phyloP scores from a whole-genome alignment of 2,888 invertebrate genomes.

The Habrosyne pyritoides region DNA sequence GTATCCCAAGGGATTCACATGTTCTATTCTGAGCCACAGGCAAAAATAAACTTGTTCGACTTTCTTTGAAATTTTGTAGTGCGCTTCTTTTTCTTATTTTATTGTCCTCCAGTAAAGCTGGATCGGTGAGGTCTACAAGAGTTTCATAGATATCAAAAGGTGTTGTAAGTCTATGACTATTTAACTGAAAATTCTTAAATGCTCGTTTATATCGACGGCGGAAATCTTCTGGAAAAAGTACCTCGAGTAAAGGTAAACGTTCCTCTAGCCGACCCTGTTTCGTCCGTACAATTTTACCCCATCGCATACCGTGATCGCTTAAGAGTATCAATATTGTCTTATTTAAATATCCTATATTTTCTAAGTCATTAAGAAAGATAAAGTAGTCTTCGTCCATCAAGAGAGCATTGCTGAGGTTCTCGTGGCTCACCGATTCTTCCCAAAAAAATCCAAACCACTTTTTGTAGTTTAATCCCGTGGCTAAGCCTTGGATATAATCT shows the following conservation, averaged over 20 bases:
- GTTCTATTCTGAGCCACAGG: conserved; percentile 87
- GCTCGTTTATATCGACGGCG: conserved; percentile 82
- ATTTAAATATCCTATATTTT: conserved; percentile 78
- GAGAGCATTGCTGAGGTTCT: conserved; percentile 88
- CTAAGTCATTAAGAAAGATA: conserved; percentile 79
- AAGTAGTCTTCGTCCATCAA: conserved; percentile 86
- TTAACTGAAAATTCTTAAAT: conserved; percentile 84
- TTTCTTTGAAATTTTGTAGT: conserved; percentile 47
- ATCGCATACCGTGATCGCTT: conserved; percentile 95
- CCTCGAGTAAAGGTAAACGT: conserved; percentile 89
- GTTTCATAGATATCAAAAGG: conserved; percentile 92
- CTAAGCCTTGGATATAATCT: conserved; percentile 86
- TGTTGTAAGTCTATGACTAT: conserved; percentile 86
- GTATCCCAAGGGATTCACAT: conserved; percentile 89
- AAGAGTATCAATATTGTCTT: conserved; percentile 87
- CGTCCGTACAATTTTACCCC: conserved; percentile 90
- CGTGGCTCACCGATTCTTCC: conserved; percentile 91
- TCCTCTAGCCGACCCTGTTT: conserved; percentile 93
- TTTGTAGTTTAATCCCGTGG: conserved; percentile 75
- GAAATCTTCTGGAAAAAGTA: conserved; percentile 89
- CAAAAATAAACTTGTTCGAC: conserved; percentile 89
- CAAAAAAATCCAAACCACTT: conserved; percentile 92
- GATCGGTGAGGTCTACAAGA: conserved; percentile 85
- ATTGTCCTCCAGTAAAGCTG: conserved; percentile 47
- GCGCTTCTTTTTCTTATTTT: conserved; percentile 44